These are phyloP conservation scores for Acleris literana DNA, from an alignment of 2,888 invertebrate species.

Conservation along the genomic window DNA sequence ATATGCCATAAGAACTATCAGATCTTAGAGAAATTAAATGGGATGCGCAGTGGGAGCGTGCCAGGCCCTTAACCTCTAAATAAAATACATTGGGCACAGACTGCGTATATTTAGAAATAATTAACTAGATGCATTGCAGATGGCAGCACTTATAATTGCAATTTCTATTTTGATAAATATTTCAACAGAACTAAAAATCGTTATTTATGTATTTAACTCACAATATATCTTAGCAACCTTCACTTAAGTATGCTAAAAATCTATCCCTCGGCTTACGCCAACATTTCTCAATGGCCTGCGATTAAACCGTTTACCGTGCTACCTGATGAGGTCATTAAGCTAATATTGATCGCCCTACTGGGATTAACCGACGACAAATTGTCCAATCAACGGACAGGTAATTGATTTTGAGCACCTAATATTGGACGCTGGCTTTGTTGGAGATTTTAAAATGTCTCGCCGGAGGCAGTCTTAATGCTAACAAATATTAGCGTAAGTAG, in stretches of 20 bases:
- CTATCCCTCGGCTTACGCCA: conserved; percentile 28
- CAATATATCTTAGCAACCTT: background rate
- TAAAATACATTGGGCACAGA: too few relatives aligned
- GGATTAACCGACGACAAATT: conserved; percentile 83
- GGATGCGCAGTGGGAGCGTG: too few relatives aligned
- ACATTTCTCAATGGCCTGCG: conserved; percentile 41
- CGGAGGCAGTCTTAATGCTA: too few relatives aligned
- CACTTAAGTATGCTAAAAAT: conserved; percentile 22
- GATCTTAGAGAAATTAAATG: too few relatives aligned
- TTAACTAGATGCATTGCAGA: too few relatives aligned
- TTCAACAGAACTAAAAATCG: background rate
- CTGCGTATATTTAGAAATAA: too few relatives aligned
- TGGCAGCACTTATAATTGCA: too few relatives aligned
- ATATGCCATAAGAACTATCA: too few relatives aligned
- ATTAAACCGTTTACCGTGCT: conserved; percentile 40
- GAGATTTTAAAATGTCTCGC: conserved; percentile 23
- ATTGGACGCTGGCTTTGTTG: conserved; percentile 54
- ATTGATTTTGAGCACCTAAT: conserved; percentile 81
- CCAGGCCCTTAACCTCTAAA: too few relatives aligned
- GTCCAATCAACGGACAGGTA: conserved; percentile 83
- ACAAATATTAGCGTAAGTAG: too few relatives aligned
- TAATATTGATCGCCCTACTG: conserved; percentile 65
- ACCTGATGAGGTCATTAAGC: conserved; percentile 77
- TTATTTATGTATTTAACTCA: background rate
- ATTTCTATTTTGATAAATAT: too few relatives aligned